These are phyloP conservation scores for Tenthredo notha DNA, from an alignment of 2,888 invertebrate species.

Conservation along the genomic window DNA sequence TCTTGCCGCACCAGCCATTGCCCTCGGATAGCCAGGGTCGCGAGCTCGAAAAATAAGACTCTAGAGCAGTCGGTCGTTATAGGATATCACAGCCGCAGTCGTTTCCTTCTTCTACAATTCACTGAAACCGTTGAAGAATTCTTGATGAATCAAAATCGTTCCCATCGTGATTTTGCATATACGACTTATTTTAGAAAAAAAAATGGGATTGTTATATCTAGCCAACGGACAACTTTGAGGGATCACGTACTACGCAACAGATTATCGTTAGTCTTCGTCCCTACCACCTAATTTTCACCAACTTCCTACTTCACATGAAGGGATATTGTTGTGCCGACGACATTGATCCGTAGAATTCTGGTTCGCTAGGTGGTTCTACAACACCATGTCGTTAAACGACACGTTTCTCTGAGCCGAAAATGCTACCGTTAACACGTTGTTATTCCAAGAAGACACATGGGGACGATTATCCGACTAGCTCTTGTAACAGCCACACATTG, in stretches of 20 bases:
- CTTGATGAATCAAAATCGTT: not conserved
- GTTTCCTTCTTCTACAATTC: not conserved
- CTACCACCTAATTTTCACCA: slow-evolving; percentile 24
- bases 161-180: not conserved
- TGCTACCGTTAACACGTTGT: slow-evolving; percentile 16
- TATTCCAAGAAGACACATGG: slow-evolving; percentile 28
- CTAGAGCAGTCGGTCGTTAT: slow-evolving; percentile 34
- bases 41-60: not conserved
- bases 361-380: slow-evolving; percentile 22
- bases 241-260: slow-evolving; percentile 1
- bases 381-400: slow-evolving; percentile 20
- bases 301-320: slow-evolving; percentile 9
- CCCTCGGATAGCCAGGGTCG: slow-evolving; percentile 32
- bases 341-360: slow-evolving; percentile 26
- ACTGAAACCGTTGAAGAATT: not conserved
- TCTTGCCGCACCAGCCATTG: slow-evolving; percentile 40
- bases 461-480: slow-evolving; percentile 16
- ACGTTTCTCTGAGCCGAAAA: slow-evolving; percentile 19
- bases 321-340: slow-evolving; percentile 30
- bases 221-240: not conserved
- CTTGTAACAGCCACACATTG: not conserved
- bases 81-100: not conserved
- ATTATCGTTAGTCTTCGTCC: slow-evolving; percentile 22
- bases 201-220: not conserved
- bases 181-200: not conserved